Evolutionary conservation across 2,797 vertebrate genomes (phyloP), one percentile per base, ranked within the genome.

Genomic region (Neosalanx taihuensis): DNA sequence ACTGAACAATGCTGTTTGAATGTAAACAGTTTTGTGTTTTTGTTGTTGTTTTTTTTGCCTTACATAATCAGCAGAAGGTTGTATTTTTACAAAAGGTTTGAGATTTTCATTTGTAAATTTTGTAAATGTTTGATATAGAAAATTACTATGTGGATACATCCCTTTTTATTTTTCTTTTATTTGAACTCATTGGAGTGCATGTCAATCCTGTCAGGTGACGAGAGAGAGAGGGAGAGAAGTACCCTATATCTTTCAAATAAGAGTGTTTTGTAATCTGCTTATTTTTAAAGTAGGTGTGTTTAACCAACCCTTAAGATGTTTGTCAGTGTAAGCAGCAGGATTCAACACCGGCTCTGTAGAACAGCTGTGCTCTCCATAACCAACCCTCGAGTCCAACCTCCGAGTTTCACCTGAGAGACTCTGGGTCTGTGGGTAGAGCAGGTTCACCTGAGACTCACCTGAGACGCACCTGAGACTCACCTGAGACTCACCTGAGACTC

Each of bases 31-130:
- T 46, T 85, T 82, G 84, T 87, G 81, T 76, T 74, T 76, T 90
- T 86, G 83, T 82, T 85, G 87, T 91, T 87, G 58, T 73, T 66
- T 84, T 71, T 80, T 89, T 88, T 85, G 87, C 90, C 90, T 93
- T 92, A 91, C 79, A 83, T 85, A 72, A 79, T 91, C 88, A 86
- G 88, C 84, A 4, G 68, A 81, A 64, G 65, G 88, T 85, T 89
- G 89, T 83, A 67, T 87, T 92, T 92, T 91, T 91, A 92, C 41
- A 56, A 82, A 85, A 84, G 85, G 87, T 85, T 82, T 89, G 79
- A 84, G 81, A 88, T 88, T 91, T 88, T 86, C 77, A 83, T 88
- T 90, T 93, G 90, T 93, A 92, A 75, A 92, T 89, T 92, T 92
- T 92, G 92, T 92, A 93, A 90, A 93, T 91, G 86, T 83, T 88